Percentiles rank a stretch among this genome's conserved stretches.
Evolutionary conservation across 2,888 invertebrate genomes (phyloP).

Genomic region (Diachrysia chrysitis): DNA sequence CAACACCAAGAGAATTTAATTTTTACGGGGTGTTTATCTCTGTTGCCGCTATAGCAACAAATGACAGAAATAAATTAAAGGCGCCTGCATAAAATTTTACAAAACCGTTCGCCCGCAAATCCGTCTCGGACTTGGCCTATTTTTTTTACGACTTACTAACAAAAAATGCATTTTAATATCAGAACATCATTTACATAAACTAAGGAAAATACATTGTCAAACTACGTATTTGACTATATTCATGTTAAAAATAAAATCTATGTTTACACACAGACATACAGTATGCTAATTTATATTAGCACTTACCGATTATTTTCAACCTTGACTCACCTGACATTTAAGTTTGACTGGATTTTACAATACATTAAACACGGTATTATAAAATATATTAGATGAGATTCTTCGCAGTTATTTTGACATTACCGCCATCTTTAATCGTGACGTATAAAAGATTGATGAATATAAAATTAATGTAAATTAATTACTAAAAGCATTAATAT

Average conservation of each 20-base stretch:
- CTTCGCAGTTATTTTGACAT: constrained; percentile 12
- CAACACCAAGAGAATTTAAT: too few relatives aligned
- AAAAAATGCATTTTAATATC: too few relatives aligned
- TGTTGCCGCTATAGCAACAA: too few relatives aligned
- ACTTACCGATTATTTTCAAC: constrained; percentile 27
- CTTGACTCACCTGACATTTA: constrained; percentile 46
- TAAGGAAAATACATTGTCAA: too few relatives aligned
- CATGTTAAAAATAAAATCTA: background rate
- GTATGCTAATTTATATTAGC: constrained; percentile 28
- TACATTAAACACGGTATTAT: constrained; percentile 8
- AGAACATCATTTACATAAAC: too few relatives aligned
- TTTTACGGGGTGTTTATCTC: too few relatives aligned
- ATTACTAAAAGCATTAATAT: background rate
- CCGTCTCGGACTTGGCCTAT: too few relatives aligned
- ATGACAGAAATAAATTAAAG: too few relatives aligned
- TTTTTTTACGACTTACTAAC: too few relatives aligned
- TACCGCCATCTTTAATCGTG: constrained; percentile 6
- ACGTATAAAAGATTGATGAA: background rate
- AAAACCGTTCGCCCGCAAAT: too few relatives aligned
- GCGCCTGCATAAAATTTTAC: too few relatives aligned
- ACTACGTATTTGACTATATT: background rate
- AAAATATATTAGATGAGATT: background rate
- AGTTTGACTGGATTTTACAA: constrained; percentile 11
- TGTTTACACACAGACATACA: background rate
- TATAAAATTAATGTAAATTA: background rate